These are phyloP conservation scores for Sminthurides aquaticus DNA, from an alignment of 2,888 invertebrate genomes.

Conservation along the genomic window DNA sequence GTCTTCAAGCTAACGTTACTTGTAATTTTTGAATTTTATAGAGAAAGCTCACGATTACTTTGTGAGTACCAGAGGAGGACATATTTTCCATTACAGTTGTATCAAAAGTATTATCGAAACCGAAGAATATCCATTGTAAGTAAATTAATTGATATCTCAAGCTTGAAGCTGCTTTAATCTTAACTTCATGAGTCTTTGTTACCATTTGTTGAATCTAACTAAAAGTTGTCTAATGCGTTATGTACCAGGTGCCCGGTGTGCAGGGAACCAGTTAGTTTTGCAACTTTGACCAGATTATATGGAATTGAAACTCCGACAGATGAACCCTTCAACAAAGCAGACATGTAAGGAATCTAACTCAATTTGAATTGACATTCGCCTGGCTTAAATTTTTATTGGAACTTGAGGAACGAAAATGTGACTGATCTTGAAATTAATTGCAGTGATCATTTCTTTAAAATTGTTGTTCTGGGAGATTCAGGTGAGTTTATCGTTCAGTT, in stretches of 20 bases:
- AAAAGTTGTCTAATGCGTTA: too few relatives aligned
- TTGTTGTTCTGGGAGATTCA: conserved; percentile 79
- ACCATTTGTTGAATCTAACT: too few relatives aligned
- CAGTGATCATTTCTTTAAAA: conserved; percentile 41
- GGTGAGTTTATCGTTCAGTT: conserved; percentile 2
- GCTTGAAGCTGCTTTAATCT: not conserved
- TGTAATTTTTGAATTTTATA: conserved; percentile 12
- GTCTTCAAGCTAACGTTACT: not conserved
- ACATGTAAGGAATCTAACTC: not conserved
- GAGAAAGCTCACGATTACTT: conserved; percentile 33
- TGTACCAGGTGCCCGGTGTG: conserved; percentile 26
- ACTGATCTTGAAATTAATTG: too few relatives aligned
- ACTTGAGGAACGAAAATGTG: not conserved
- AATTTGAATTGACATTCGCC: too few relatives aligned
- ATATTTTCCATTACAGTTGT: conserved; percentile 38
- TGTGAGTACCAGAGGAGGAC: conserved; percentile 39
- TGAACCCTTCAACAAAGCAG: not conserved
- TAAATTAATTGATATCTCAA: conserved; percentile 11
- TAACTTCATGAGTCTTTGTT: too few relatives aligned
- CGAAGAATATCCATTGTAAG: conserved; percentile 28
- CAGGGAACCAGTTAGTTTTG: conserved; percentile 19
- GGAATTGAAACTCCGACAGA: conserved; percentile 22
- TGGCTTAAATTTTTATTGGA: not conserved
- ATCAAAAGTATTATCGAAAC: conserved; percentile 31
- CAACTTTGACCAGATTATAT: conserved; percentile 25